Evolutionary conservation across 2,888 invertebrate genomes (phyloP).

Genomic region (Lithosia quadra): DNA sequence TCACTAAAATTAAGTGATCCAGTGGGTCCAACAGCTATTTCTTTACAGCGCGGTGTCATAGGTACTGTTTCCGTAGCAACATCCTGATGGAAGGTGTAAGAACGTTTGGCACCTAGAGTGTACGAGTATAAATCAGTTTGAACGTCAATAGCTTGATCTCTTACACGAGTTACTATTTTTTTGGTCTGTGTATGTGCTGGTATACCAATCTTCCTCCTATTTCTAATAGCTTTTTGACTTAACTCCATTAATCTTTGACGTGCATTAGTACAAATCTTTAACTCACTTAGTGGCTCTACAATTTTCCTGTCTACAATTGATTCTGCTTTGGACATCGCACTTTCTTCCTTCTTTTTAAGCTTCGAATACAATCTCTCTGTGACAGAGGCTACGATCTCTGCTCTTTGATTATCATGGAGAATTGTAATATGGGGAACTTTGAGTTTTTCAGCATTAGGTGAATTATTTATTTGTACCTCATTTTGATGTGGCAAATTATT

Average conservation of each 20-base stretch:
- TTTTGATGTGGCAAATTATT: constrained; percentile 60
- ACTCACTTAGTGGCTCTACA: constrained; percentile 81
- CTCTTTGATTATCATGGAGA: constrained; percentile 84
- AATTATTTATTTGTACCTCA: constrained; percentile 57
- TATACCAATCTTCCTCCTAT: constrained; percentile 81
- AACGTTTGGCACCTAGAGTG: constrained; percentile 65
- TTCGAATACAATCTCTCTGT: constrained; percentile 89
- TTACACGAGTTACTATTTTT: constrained; percentile 81
- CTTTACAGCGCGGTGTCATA: constrained; percentile 81
- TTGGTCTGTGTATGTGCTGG: constrained; percentile 88
- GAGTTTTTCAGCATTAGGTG: constrained; percentile 50
- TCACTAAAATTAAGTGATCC: constrained; percentile 69
- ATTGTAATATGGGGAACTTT: constrained; percentile 68
- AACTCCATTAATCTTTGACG: constrained; percentile 86
- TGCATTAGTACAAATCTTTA: constrained; percentile 87
- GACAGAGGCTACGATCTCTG: constrained; percentile 91
- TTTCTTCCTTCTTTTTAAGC: constrained; percentile 85
- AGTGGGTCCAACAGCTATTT: constrained; percentile 75
- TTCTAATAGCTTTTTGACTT: constrained; percentile 86
- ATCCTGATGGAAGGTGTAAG: constrained; percentile 67
- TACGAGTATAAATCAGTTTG: constrained; percentile 84
- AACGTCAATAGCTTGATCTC: constrained; percentile 86
- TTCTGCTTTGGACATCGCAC: constrained; percentile 74
- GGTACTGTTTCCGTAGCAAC: constrained; percentile 77
- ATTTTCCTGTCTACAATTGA: constrained; percentile 75